Base-by-base conservation (phyloP, 2,888 invertebrate genomes). In the Pachymerium ferrugineum region DNA sequence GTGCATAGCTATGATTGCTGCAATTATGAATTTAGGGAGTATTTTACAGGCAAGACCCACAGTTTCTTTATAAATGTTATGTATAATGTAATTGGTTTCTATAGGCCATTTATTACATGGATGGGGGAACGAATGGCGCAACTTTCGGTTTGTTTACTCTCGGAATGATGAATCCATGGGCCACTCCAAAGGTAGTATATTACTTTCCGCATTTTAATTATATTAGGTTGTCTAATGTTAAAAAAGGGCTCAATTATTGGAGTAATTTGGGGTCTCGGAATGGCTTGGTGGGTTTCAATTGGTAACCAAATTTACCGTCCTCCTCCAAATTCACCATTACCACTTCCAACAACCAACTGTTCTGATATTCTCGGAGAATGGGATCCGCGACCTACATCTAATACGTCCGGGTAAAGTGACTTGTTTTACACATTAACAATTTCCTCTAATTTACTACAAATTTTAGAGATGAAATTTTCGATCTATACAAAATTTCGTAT, bases 221-320 rank as follows among this genome's bases (percentile, higher is more conserved):
- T 5, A 12, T 6, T n/a, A 70, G n/a, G 4, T 1, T 38, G 16
- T 38, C n/a, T 2, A 4, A 0, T 38, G 14, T 38, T 5, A n/a
- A n/a, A n/a, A n/a, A n/a, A 70, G 70, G 70, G 70, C n/a, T 19
- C 70, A 16, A 35, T 1, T 70, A 12, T 70, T 8, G 70, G 70
- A 31, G 19, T 70, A 1, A 1, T 30, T 19, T 70, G 31, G n/a
- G 70, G 70, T 10, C 8, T 70, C 6, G 70, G 70, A 25, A 19
- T 70, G 31, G 12, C 19, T 33, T 70, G 70, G 70, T 70, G 70
- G 70, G 22, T 70, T 16, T 33, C 33, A 19, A 10, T 70, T 1
- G 70, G 70, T 16, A 33, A 3, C 12, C 31, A 35, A 35, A 33
- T 70, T 8, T 31, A 70, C 14, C 0, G 33, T 6, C 70, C 70